These are phyloP conservation scores for Glossosoma conforme DNA, from an alignment of 1,140 invertebrate species.

Conservation along the genomic window DNA sequence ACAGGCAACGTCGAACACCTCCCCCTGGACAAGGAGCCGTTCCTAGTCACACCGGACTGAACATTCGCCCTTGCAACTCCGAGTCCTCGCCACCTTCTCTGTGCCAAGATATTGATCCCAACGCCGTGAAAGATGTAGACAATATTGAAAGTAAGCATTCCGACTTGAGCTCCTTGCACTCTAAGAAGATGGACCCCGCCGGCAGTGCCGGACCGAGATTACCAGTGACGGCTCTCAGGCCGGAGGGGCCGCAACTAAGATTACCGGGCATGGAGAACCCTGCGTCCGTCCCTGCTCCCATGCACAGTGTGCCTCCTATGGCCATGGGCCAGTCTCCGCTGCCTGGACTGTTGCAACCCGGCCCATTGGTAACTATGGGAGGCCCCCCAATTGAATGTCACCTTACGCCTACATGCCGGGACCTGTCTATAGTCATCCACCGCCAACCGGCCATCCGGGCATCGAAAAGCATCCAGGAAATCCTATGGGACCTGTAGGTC, in stretches of 20 bases:
- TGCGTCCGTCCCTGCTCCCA: constrained; percentile 32
- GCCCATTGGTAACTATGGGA: constrained; percentile 53
- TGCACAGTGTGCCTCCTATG: constrained; percentile 42
- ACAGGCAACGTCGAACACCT: constrained; percentile 9
- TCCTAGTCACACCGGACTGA: constrained; percentile 7
- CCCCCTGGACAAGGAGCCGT: constrained; percentile 11
- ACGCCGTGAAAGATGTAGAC: constrained; percentile 16
- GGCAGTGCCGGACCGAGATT: constrained; percentile 31
- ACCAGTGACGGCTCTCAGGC: constrained; percentile 36
- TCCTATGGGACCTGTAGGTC: constrained; percentile 46
- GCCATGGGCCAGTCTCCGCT: constrained; percentile 50
- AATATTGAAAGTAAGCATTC: constrained; percentile 6
- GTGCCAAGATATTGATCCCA: constrained; percentile 17
- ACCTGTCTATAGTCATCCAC: constrained; percentile 43
- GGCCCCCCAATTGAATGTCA: constrained; percentile 43
- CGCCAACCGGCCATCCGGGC: constrained; percentile 32
- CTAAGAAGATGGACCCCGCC: constrained; percentile 10
- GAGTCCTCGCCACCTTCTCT: constrained; percentile 15
- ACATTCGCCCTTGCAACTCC: constrained; percentile 11
- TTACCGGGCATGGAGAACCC: constrained; percentile 45
- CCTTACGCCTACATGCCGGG: constrained; percentile 53
- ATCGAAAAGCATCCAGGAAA: constrained; percentile 41
- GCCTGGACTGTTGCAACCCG: constrained; percentile 49
- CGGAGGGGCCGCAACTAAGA: constrained; percentile 40
- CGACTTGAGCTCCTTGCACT: neutral